Conservation (phyloP, 1,140 invertebrate genomes). For the Diabrotica virgifera region DNA sequence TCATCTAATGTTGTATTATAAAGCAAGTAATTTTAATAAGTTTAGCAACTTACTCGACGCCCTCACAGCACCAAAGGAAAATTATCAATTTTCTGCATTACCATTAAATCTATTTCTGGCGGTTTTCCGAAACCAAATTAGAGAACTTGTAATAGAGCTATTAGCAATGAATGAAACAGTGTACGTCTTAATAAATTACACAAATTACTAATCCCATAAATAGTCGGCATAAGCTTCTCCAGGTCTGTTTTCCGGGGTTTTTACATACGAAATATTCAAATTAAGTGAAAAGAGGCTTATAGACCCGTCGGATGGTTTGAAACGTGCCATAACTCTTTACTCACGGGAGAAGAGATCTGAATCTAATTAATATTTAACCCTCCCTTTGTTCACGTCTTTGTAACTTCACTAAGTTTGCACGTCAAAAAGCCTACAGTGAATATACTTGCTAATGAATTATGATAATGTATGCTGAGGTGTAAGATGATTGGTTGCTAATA, state of each 20-base stretch:
- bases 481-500: too few species aligned
- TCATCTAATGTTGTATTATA: too few species aligned
- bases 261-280: neutral
- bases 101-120: too few species aligned
- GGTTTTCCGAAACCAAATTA: too few species aligned
- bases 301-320: slow-evolving; percentile 1
- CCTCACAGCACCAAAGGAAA: too few species aligned
- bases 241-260: neutral
- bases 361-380: slow-evolving; percentile 3
- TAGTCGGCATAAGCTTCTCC: neutral
- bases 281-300: slow-evolving; percentile 2
- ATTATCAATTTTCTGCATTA: too few species aligned
- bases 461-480: neutral
- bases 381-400: slow-evolving; percentile 2
- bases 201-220: neutral
- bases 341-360: neutral
- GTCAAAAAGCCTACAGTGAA: neutral
- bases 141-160: too few species aligned
- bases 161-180: too few species aligned
- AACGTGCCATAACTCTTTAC: neutral
- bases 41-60: too few species aligned
- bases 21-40: too few species aligned
- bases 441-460: neutral
- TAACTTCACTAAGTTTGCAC: neutral
- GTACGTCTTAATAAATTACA: neutral